A percentile compares a stretch with the other conserved stretches of the same genome.
phyloP scores from a whole-genome alignment of 2,888 invertebrate genomes.

The Theristus sp. region DNA sequence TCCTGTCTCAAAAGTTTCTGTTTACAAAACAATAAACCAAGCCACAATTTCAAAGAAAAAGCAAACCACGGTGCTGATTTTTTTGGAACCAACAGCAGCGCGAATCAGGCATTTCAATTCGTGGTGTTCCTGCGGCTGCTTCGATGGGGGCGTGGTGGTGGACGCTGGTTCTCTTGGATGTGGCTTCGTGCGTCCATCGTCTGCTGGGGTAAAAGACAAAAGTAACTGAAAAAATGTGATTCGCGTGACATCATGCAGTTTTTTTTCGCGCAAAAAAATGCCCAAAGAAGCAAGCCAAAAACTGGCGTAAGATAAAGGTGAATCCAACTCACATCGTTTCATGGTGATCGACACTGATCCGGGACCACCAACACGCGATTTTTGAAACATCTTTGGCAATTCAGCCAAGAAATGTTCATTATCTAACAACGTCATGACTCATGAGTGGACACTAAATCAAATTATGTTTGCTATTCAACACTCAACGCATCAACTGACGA shows the following conservation, averaged over 20 bases:
- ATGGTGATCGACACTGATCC: constrained; percentile 56
- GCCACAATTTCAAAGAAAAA: too few relatives aligned
- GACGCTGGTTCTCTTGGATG: constrained; percentile 33
- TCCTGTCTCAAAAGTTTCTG: too few relatives aligned
- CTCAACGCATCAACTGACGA: too few relatives aligned
- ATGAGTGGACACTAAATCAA: too few relatives aligned
- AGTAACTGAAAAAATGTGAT: not conserved
- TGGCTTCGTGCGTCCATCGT: constrained; percentile 36
- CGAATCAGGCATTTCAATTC: constrained; percentile 66
- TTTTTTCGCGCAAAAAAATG: not conserved
- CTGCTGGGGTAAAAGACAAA: constrained; percentile 9
- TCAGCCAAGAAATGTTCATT: constrained; percentile 54
- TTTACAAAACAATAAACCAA: too few relatives aligned
- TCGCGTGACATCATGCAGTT: too few relatives aligned
- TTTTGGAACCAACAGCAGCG: constrained; percentile 55
- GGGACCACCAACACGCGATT: constrained; percentile 44
- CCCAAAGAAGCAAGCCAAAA: not conserved
- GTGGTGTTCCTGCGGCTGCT: constrained; percentile 27
- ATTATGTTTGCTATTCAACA: too few relatives aligned
- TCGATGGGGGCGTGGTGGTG: too few relatives aligned
- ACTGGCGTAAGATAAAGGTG: not conserved
- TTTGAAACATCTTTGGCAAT: constrained; percentile 64
- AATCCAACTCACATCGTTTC: constrained; percentile 60
- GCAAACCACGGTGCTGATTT: constrained; percentile 39
- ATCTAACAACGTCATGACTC: constrained; percentile 6